A percentile compares a stretch with the other conserved stretches of the same genome.
phyloP scores from a whole-genome alignment of 2,888 invertebrate species.

The Periphyllus acericola region DNA sequence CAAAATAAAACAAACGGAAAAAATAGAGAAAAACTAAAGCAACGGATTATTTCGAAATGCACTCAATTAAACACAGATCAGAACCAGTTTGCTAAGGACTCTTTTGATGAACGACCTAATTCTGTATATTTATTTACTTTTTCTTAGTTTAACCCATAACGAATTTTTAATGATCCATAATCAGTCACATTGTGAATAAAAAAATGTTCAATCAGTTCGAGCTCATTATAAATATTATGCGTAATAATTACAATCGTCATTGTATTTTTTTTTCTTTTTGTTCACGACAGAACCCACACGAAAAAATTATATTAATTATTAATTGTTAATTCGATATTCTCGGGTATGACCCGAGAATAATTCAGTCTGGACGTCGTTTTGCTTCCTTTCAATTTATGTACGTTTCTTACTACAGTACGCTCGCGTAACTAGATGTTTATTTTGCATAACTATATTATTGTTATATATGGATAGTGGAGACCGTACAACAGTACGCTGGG shows the following conservation, averaged over 20 bases:
- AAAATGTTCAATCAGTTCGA: constrained; percentile 18
- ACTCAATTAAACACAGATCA: not conserved
- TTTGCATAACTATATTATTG: constrained; percentile 11
- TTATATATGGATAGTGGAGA: too few relatives aligned
- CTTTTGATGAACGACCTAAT: constrained; percentile 19
- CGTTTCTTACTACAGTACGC: constrained; percentile 16
- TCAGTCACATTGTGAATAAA: constrained; percentile 8
- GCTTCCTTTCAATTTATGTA: not conserved
- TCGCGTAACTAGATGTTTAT: not conserved
- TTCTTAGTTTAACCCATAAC: constrained; percentile 11
- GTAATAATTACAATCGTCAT: not conserved
- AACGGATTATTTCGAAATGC: constrained; percentile 11
- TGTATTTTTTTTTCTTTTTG: constrained; percentile 1
- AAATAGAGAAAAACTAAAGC: not conserved
- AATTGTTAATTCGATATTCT: constrained; percentile 10
- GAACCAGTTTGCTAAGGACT: not conserved
- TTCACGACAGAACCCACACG: not conserved
- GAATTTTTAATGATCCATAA: constrained; percentile 32
- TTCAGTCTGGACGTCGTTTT: too few relatives aligned
- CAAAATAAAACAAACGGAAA: not conserved
- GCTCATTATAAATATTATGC: constrained; percentile 1
- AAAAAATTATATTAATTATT: constrained; percentile 10
- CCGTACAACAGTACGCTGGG: not conserved
- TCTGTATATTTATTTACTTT: not conserved
- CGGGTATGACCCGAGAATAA: not conserved